Conservation (phyloP, 2,113 vertebrate genomes). For the Phrynocephalus versicolor region DNA sequence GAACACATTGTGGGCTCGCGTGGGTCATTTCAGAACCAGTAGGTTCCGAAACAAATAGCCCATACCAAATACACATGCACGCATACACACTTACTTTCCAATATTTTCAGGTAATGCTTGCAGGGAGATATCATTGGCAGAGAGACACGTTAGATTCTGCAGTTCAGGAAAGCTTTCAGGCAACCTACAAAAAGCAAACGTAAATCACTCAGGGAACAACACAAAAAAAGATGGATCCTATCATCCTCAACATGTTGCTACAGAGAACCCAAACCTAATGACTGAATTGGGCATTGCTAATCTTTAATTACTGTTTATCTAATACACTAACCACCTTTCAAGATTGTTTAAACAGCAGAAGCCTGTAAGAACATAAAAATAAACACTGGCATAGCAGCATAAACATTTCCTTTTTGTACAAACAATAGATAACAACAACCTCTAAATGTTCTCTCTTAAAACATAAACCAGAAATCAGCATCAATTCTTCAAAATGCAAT, state of each 20-base stretch:
- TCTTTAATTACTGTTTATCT: background rate
- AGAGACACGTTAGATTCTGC: slow-evolving; percentile 93
- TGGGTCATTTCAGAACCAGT: slow-evolving; percentile 7
- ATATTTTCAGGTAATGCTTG: slow-evolving; percentile 96
- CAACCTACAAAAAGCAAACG: slow-evolving; percentile 79
- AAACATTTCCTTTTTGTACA: background rate
- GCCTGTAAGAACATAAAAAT: background rate
- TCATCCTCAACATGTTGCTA: background rate
- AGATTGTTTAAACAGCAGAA: background rate
- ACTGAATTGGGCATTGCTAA: background rate
- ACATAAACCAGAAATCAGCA: background rate
- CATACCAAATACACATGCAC: background rate
- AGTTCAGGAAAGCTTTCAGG: slow-evolving; percentile 95
- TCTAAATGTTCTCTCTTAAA: background rate
- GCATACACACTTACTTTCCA: slow-evolving; percentile 89
- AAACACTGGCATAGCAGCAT: background rate
- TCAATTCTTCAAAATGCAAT: background rate
- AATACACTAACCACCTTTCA: background rate
- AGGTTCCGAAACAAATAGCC: too few species aligned
- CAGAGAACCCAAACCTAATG: background rate
- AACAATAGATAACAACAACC: background rate
- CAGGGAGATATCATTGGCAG: slow-evolving; percentile 98
- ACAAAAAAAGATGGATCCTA: background rate
- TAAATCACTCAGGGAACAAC: slow-evolving; percentile 43
- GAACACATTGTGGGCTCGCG: too few species aligned